Conservation (phyloP, 2,888 invertebrate genomes). For the Latheticus oryzae region DNA sequence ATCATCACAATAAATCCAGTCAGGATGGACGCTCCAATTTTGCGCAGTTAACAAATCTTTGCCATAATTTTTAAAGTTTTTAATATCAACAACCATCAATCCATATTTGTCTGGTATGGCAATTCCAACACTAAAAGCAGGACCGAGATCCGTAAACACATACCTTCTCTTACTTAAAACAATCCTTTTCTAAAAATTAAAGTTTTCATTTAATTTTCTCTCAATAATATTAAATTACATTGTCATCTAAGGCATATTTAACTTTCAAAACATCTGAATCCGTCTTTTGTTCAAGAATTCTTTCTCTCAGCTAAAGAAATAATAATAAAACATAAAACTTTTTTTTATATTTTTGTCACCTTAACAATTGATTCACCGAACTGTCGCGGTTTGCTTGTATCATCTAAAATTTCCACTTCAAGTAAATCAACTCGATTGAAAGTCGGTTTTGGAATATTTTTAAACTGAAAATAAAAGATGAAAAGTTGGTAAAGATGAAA, state of each 20-base stretch:
- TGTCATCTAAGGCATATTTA: slow-evolving; percentile 87
- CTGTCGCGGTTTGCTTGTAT: slow-evolving; percentile 76
- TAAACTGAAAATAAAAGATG: slow-evolving; percentile 50
- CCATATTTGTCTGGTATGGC: slow-evolving; percentile 85
- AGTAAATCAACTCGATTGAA: slow-evolving; percentile 97
- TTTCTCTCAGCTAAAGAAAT: slow-evolving; percentile 58
- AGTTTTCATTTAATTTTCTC: slow-evolving; percentile 1
- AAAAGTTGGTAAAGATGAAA: slow-evolving; percentile 4
- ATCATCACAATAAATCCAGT: slow-evolving; percentile 78
- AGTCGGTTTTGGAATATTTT: slow-evolving; percentile 86
- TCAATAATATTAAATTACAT: slow-evolving; percentile 72
- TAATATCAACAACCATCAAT: slow-evolving; percentile 71
- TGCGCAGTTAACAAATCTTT: slow-evolving; percentile 61
- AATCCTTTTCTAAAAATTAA: slow-evolving; percentile 79
- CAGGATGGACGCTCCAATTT: slow-evolving; percentile 87
- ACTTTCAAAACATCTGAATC: slow-evolving; percentile 75
- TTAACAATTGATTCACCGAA: slow-evolving; percentile 71
- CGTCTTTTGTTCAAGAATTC: slow-evolving; percentile 66
- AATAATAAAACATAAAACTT: slow-evolving; percentile 6
- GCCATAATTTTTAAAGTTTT: slow-evolving; percentile 60
- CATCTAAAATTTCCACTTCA: slow-evolving; percentile 86
- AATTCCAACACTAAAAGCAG: slow-evolving; percentile 85
- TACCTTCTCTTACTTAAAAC: slow-evolving; percentile 82
- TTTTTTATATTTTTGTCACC: too few relatives aligned
- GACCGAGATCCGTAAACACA: slow-evolving; percentile 83